Base-by-base conservation (phyloP, 2,888 invertebrate genomes). In the Cacoxenus indagator region DNA sequence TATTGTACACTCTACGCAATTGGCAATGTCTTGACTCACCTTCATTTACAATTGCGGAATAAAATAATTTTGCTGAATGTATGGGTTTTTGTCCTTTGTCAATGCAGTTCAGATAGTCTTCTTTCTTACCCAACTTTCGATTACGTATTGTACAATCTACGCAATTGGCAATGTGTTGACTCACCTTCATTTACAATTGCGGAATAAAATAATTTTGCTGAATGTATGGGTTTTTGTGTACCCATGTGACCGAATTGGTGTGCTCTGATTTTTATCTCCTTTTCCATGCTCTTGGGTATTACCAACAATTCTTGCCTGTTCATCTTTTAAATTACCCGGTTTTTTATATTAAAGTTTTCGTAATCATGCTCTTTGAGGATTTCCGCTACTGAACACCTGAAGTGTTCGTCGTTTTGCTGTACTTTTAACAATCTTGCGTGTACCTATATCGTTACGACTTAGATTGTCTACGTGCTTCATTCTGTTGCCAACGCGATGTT, bases 81-180 rank as follows among this genome's bases (percentile, higher is more conserved):
- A 86, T 61, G 4, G 85, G 85, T 1, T 45, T 46, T 0, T 70
- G 76, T n/a, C 70, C 83, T 66, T 87, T 87, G 8, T 76, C 74
- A 0, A 86, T 75, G 0, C 78, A 74, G 64, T 85, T 62, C n/a
- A 86, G 68, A 19, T 74, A 76, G 5, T 84, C 86, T 72, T 85
- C 83, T 48, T 84, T 72, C 65, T 84, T 86, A 0, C 86, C 85
- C 2, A 62, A 67, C 64, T 86, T 73, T 19, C 55, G 51, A 43
- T 67, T 68, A 8, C 29, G 45, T 2, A 74, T 51, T 9, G 75
- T 74, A 48, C 75, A 75, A 1, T 54, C 29, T 1, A 76, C 46
- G 64, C 75, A 73, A n/a, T 69, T 73, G 2, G 29, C 4, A n/a
- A 73, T 72, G 2, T 43, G 19, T 24, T 64, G 37, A 11, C 57